phyloP scores from a whole-genome alignment of 2,888 invertebrate genomes.

The Sinhomidia bicolor region DNA sequence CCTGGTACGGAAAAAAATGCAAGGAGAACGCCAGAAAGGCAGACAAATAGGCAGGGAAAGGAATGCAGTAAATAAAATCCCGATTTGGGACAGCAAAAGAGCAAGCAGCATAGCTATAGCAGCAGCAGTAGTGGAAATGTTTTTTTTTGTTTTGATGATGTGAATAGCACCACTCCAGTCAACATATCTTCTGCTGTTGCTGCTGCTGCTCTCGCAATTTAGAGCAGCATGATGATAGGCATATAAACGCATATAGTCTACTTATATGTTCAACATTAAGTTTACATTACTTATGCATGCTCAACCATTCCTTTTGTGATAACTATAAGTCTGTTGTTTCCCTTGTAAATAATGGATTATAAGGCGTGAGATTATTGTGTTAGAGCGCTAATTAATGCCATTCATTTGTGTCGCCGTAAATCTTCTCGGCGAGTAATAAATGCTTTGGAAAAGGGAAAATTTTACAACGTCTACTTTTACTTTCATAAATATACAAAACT shows the following conservation, averaged over 20 bases:
- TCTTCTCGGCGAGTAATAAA: neutral
- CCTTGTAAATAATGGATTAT: neutral
- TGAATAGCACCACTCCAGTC: no score
- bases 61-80: neutral
- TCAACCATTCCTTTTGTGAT: neutral
- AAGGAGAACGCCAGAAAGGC: neutral
- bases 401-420: slow-evolving; percentile 22
- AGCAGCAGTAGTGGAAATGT: no score
- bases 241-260: no score
- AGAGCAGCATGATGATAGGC: no score
- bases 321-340: neutral
- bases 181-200: no score
- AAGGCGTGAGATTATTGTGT: neutral
- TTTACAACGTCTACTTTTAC: neutral
- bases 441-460: neutral
- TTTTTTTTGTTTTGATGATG: neutral
- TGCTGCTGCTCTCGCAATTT: no score
- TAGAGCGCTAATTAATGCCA: neutral
- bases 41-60: neutral
- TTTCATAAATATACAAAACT: neutral
- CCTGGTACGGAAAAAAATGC: neutral
- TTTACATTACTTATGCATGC: neutral
- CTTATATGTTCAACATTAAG: no score
- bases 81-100: neutral
- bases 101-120: neutral